Percentiles rank a stretch among this genome's conserved stretches.
Conservation (phyloP, 2,797 vertebrate species). For the Molossus molossus region DNA sequence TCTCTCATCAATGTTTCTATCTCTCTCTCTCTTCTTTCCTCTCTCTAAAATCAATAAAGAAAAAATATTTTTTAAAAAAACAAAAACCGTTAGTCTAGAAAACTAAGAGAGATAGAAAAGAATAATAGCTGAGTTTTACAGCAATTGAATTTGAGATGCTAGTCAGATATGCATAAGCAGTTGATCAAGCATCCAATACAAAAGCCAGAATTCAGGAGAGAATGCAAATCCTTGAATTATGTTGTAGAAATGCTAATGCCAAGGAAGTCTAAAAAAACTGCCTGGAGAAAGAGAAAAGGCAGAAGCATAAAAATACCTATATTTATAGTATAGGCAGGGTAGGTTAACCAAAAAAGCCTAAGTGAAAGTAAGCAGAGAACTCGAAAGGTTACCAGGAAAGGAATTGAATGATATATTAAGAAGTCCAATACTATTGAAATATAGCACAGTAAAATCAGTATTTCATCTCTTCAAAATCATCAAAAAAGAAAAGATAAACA, state of each 20-base stretch:
- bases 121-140: slow-evolving; percentile 1
- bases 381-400: slow-evolving; percentile 29
- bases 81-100: background rate
- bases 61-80: too few relatives aligned
- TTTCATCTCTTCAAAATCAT: slow-evolving; percentile 28
- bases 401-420: background rate
- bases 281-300: background rate
- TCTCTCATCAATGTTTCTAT: too few relatives aligned
- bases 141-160: slow-evolving; percentile 22
- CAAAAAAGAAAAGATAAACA: background rate
- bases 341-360: background rate
- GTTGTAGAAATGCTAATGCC: background rate
- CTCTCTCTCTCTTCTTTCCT: too few relatives aligned
- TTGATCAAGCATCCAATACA: background rate
- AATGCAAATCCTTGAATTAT: slow-evolving; percentile 32
- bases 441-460: slow-evolving; percentile 37
- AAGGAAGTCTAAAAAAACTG: slow-evolving; percentile 2
- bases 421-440: background rate
- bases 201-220: slow-evolving; percentile 2
- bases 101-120: background rate
- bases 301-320: background rate
- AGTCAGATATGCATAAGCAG: background rate
- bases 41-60: too few relatives aligned
- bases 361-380: background rate
- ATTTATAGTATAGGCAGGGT: background rate